Conservation (phyloP, 2,113 vertebrate genomes). For the Castor canadensis region DNA sequence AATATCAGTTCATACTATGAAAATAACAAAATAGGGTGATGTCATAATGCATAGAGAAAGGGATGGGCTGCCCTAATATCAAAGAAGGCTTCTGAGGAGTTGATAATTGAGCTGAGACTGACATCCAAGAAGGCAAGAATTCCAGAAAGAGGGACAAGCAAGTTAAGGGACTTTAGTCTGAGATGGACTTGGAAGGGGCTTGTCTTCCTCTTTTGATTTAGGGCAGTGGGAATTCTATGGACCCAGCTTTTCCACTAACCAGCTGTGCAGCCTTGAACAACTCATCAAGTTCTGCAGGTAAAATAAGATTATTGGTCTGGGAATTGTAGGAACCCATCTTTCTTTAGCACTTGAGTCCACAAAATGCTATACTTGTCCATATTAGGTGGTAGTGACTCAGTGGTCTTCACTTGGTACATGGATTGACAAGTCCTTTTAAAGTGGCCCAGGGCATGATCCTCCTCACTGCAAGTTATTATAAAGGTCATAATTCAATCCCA, state of each 20-base stretch:
- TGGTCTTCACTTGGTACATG: neutral
- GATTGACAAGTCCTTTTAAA: neutral
- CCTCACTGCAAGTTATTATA: neutral
- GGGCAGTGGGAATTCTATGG: neutral
- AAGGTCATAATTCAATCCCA: neutral
- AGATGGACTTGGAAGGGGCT: neutral
- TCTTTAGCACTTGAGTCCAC: neutral
- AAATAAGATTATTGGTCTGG: neutral
- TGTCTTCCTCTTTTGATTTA: slow-evolving; percentile 7
- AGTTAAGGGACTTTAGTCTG: neutral
- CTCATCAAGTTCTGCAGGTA: neutral
- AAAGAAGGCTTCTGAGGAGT: neutral
- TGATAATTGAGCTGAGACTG: neutral
- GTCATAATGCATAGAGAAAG: neutral
- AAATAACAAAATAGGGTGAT: neutral
- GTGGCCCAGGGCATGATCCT: neutral
- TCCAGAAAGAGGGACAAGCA: neutral
- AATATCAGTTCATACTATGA: neutral
- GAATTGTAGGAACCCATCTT: neutral
- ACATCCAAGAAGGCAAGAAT: neutral
- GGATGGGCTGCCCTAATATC: neutral
- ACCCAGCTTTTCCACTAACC: neutral
- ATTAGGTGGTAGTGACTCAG: neutral
- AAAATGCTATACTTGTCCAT: fast-evolving
- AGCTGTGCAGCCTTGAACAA: neutral